Conservation (phyloP, 2,113 vertebrate species). For the Eptatretus burgeri region DNA sequence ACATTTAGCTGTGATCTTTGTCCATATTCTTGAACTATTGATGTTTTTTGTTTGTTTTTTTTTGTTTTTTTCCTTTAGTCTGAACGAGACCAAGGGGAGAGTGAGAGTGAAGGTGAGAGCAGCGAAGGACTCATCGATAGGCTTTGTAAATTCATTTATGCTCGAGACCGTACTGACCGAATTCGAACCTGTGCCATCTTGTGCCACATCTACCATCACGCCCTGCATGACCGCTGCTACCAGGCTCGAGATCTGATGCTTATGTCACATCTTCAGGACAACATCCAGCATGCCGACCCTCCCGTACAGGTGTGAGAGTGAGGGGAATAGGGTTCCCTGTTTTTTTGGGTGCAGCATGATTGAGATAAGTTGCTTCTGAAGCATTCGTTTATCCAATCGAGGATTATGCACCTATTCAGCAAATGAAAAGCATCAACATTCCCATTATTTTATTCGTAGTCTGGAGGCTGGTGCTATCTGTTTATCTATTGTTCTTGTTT, state of each 20-base stretch:
- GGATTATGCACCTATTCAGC: too few species aligned
- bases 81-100: slow-evolving; percentile 13
- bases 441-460: too few species aligned
- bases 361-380: too few species aligned
- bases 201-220: slow-evolving; percentile 71
- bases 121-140: slow-evolving; percentile 49
- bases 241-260: slow-evolving; percentile 66
- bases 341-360: too few species aligned
- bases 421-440: too few species aligned
- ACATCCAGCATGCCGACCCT: slow-evolving; percentile 60
- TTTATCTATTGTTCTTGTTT: too few species aligned
- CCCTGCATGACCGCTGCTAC: slow-evolving; percentile 62
- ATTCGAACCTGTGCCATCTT: slow-evolving; percentile 66
- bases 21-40: too few species aligned
- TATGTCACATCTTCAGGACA: slow-evolving; percentile 69
- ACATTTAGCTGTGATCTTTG: too few species aligned
- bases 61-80: neutral
- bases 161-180: slow-evolving; percentile 52
- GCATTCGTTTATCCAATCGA: too few species aligned
- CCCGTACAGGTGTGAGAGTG: slow-evolving; percentile 34
- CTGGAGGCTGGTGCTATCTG: too few species aligned
- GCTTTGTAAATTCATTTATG: slow-evolving; percentile 55
- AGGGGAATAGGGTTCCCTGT: neutral
- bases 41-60: too few species aligned
- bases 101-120: slow-evolving; percentile 47